A percentile compares a stretch with the other conserved stretches of the same genome.
Conservation (phyloP, 37 sponge, comb jelly and placozoan species). For the Trichoplax adhaerens region DNA sequence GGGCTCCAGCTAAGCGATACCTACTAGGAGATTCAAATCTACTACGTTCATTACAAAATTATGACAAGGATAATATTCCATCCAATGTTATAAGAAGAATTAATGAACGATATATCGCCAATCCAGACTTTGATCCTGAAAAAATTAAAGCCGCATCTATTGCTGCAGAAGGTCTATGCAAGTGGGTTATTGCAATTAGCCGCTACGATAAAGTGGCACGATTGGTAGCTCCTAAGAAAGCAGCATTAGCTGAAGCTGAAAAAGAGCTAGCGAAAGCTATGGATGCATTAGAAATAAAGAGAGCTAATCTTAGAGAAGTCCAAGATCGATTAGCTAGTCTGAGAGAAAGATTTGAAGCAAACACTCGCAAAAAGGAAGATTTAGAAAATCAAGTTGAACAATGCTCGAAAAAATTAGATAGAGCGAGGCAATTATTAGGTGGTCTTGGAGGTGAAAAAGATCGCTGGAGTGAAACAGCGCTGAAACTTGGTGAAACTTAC, state of each 20-base stretch:
- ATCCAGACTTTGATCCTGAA: conserved; percentile 90
- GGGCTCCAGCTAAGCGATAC: conserved; percentile 76
- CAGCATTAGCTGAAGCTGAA: conserved; percentile 68
- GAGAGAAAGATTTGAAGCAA: conserved; percentile 72
- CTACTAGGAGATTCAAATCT: conserved; percentile 86
- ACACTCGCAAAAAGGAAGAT: conserved; percentile 71
- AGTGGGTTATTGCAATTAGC: conserved; percentile 91
- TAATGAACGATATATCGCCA: conserved; percentile 52
- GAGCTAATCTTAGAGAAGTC: conserved; percentile 57
- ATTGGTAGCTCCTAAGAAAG: conserved; percentile 94
- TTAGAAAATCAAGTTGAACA: conserved; percentile 35
- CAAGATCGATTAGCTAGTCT: conserved; percentile 77
- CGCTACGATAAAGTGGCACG: conserved; percentile 86
- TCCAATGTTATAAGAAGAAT: conserved; percentile 62
- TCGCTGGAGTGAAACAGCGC: conserved; percentile 74
- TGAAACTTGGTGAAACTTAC: conserved; percentile 40
- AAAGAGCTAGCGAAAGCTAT: conserved; percentile 76
- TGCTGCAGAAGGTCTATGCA: conserved; percentile 93
- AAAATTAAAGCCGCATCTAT: conserved; percentile 86
- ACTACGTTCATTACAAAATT: conserved; percentile 59
- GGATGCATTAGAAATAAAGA: conserved; percentile 63
- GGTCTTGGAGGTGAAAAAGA: conserved; percentile 95
- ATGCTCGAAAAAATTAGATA: conserved; percentile 81
- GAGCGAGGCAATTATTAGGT: conserved; percentile 93
- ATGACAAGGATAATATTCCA: conserved; percentile 88